phyloP scores from a whole-genome alignment of 1,140 invertebrate species.

The Papilio glaucus region DNA sequence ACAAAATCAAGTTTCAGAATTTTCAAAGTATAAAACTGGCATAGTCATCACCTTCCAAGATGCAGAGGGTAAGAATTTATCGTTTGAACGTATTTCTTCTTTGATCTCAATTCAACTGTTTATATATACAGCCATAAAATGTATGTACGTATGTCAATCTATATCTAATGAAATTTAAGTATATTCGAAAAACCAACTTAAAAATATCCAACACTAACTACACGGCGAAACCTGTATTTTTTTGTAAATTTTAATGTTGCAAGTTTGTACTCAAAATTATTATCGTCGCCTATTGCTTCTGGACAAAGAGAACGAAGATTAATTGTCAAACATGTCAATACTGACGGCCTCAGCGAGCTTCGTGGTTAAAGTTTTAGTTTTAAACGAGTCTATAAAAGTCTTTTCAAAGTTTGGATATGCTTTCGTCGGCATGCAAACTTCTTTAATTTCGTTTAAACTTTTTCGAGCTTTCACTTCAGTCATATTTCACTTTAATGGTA shows the following conservation, averaged over 20 bases:
- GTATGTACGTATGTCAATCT: too few relatives aligned
- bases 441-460: neutral
- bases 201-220: too few relatives aligned
- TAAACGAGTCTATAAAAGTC: neutral
- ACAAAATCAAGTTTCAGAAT: neutral
- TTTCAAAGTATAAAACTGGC: neutral
- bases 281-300: too few relatives aligned
- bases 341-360: neutral
- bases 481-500: neutral
- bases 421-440: neutral
- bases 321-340: neutral
- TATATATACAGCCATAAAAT: too few relatives aligned
- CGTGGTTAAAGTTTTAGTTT: neutral
- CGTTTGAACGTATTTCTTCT: too few relatives aligned
- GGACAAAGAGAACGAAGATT: neutral
- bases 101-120: too few relatives aligned
- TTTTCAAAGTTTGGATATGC: neutral
- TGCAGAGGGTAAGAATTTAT: too few relatives aligned
- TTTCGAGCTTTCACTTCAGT: neutral
- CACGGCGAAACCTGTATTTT: too few relatives aligned
- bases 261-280: too few relatives aligned
- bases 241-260: too few relatives aligned
- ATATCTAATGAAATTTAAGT: too few relatives aligned
- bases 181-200: too few relatives aligned
- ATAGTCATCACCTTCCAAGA: neutral